phyloP scores from a whole-genome alignment of 2,797 vertebrate genomes.

The Typhlichthys eigenmanni region DNA sequence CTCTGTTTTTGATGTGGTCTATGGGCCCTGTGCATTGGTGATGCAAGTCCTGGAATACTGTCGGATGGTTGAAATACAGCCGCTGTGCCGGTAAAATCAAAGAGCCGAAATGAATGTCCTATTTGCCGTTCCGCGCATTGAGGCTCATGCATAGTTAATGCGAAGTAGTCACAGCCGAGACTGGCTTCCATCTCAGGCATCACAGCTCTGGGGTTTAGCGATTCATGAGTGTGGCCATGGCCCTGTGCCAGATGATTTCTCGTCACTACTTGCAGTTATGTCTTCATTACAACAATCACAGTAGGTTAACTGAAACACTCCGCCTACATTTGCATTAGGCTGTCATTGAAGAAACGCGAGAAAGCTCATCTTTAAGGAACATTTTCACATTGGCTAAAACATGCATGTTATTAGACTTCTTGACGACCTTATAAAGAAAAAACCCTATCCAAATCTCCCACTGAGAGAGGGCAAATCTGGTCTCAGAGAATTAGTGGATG shows the following conservation, averaged over 20 bases:
- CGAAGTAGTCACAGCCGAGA: constrained; percentile 29
- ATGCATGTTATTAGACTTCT: no score
- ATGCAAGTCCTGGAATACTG: constrained; percentile 29
- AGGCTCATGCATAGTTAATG: constrained; percentile 62
- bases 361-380: no score
- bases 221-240: not conserved
- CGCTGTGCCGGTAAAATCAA: constrained; percentile 5
- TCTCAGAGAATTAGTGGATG: not conserved
- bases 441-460: no score
- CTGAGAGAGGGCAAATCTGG: no score
- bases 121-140: constrained; percentile 29
- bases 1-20: constrained; percentile 37
- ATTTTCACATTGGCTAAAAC: no score
- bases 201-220: no score
- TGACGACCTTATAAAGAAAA: no score
- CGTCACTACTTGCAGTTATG: no score
- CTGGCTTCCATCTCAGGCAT: not conserved
- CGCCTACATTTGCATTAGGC: no score
- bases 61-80: constrained; percentile 25
- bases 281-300: no score
- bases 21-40: constrained; percentile 33
- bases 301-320: no score
- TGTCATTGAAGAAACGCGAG: no score
- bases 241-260: not conserved
- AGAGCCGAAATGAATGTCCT: constrained; percentile 37